Evolutionary conservation across 35 echinoderm and acorn worm genomes (phyloP), one percentile per base, ranked within the genome.

Genomic region (Antedon bifida): DNA sequence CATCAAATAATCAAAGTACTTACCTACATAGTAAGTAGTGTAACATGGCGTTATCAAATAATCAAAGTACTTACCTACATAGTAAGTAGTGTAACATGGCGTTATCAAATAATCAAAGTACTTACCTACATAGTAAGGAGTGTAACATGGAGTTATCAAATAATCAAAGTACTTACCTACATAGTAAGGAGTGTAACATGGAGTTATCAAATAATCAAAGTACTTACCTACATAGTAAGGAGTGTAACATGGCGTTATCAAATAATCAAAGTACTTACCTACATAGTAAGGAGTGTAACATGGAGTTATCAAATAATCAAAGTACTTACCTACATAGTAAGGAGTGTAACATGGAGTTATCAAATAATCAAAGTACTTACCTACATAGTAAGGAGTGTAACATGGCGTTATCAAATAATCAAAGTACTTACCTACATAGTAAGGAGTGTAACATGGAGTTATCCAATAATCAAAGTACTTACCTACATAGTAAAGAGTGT

Each of bases 231-330:
- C 93, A 87, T 96, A 96, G 73, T 96, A 96, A 30, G 93, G 93
- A 55, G 93, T 96, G 80, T 96, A 96, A 77, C 93, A 96, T 1
- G 93, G 93, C 29, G 93, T 96, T 75, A n/a, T n/a, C n/a, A n/a
- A n/a, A n/a, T n/a, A n/a, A n/a, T 80, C 7, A 30, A 29, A 12
- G 17, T 45, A 96, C 93, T 87, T 74, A 96, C 93, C 93, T 33
- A 96, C 93, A 87, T 96, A 96, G 73, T 96, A 96, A 30, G 93
- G 93, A 55, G 93, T 96, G 80, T 96, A 96, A 77, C 93, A 96
- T 1, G 93, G 93, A 31, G 93, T 96, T 75, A n/a, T n/a, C n/a
- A n/a, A n/a, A n/a, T n/a, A n/a, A n/a, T 80, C 7, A 30, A 29
- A 12, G 17, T 45, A 96, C 93, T 87, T 74, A 96, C 93, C 93